Evolutionary conservation across 2,888 invertebrate genomes (phyloP).

Genomic region (Hipparchia semele): DNA sequence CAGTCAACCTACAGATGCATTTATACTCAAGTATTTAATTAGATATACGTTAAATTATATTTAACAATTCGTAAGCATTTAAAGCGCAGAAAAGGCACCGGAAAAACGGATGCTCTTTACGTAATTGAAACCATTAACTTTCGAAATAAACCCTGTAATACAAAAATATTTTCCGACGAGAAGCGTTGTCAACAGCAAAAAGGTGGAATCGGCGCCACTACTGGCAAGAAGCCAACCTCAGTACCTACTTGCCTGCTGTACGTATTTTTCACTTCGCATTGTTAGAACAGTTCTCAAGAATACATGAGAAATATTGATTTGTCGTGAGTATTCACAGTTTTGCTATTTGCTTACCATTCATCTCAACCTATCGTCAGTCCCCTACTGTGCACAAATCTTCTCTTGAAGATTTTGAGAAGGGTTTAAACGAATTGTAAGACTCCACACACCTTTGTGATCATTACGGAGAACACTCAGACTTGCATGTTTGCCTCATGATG

Average conservation of each 20-base stretch:
- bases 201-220: conserved; percentile 53
- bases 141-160: conserved; percentile 34
- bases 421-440: too few relatives aligned
- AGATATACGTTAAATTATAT: neutral
- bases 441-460: too few relatives aligned
- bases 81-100: conserved; percentile 10
- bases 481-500: too few relatives aligned
- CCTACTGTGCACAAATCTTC: too few relatives aligned
- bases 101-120: conserved; percentile 30
- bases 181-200: conserved; percentile 55
- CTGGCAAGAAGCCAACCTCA: conserved; percentile 61
- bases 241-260: conserved; percentile 35
- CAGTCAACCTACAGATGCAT: neutral
- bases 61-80: conserved; percentile 13
- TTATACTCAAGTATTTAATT: neutral
- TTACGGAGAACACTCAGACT: too few relatives aligned
- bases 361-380: too few relatives aligned
- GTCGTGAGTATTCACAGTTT: conserved; percentile 38
- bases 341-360: too few relatives aligned
- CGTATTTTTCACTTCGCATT: conserved; percentile 41
- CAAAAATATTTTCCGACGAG: conserved; percentile 60
- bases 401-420: too few relatives aligned
- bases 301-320: conserved; percentile 44
- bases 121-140: conserved; percentile 36
- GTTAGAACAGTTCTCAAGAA: conserved; percentile 33